Evolutionary conservation across 2,888 invertebrate species (phyloP).

Genomic region (Acholoe squamosa): DNA sequence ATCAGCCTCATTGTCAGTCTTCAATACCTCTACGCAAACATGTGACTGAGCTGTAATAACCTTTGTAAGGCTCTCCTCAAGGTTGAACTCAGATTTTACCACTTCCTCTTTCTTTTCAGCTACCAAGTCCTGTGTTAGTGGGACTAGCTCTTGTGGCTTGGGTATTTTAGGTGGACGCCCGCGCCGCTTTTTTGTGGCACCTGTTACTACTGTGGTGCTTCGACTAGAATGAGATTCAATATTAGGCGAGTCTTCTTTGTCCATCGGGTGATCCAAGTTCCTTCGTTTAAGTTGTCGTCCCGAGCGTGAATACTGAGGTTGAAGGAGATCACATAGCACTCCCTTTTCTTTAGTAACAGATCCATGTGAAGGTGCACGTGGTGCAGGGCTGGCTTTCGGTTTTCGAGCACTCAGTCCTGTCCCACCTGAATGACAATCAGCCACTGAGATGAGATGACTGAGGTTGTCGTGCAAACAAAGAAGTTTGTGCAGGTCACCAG

Average conservation of each 20-base stretch:
- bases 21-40: too few species aligned
- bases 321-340: conserved; percentile 65
- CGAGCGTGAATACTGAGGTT: conserved; percentile 66
- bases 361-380: neutral
- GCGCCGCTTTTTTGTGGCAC: neutral
- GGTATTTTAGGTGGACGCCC: conserved; percentile 8
- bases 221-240: neutral
- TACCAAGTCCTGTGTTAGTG: too few species aligned
- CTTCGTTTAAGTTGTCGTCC: conserved; percentile 67
- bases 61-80: neutral
- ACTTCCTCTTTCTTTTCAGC: too few species aligned
- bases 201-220: neutral
- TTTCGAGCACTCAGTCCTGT: neutral
- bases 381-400: neutral
- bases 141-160: too few species aligned
- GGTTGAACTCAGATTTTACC: too few species aligned
- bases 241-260: neutral
- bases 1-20: too few species aligned
- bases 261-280: conserved; percentile 55
- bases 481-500: conserved; percentile 26
- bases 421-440: neutral
- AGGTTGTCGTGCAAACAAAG: conserved; percentile 44
- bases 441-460: conserved; percentile 25
- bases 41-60: neutral
- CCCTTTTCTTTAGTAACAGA: conserved; percentile 63